Evolutionary conservation across 1,140 invertebrate genomes (phyloP).

Genomic region (Calosoma granatense): DNA sequence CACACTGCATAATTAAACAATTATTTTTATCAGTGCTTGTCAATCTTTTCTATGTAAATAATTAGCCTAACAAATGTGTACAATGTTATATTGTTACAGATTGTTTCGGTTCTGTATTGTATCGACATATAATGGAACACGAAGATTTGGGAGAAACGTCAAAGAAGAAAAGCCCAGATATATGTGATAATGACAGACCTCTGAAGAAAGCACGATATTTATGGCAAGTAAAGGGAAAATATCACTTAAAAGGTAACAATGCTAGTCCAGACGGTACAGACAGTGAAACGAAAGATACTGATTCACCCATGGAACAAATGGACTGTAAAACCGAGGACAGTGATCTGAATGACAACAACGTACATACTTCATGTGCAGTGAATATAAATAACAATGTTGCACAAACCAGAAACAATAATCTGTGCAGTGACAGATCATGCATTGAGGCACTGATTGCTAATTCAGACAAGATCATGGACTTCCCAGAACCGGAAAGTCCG

Average conservation of each 20-base stretch:
- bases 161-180: not conserved
- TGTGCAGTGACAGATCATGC: conserved; percentile 17
- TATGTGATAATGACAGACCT: conserved; percentile 38
- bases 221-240: conserved; percentile 54
- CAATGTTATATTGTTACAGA: too few species aligned
- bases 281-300: conserved; percentile 15
- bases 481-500: conserved; percentile 19
- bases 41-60: too few species aligned
- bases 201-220: conserved; percentile 51
- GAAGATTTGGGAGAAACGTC: conserved; percentile 1
- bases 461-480: conserved; percentile 22
- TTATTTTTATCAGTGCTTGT: too few species aligned
- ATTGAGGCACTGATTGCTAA: conserved; percentile 23
- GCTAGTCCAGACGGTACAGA: conserved; percentile 20
- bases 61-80: too few species aligned
- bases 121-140: too few species aligned
- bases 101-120: too few species aligned
- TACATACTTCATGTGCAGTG: not conserved
- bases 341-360: not conserved
- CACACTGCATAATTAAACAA: too few species aligned
- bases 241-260: conserved; percentile 38
- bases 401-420: conserved; percentile 17
- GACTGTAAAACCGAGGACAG: conserved; percentile 14
- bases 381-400: not conserved
- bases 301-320: conserved; percentile 14